Evolutionary conservation across 2,888 invertebrate genomes (phyloP).

Genomic region (Carpatolechia fugitivella): DNA sequence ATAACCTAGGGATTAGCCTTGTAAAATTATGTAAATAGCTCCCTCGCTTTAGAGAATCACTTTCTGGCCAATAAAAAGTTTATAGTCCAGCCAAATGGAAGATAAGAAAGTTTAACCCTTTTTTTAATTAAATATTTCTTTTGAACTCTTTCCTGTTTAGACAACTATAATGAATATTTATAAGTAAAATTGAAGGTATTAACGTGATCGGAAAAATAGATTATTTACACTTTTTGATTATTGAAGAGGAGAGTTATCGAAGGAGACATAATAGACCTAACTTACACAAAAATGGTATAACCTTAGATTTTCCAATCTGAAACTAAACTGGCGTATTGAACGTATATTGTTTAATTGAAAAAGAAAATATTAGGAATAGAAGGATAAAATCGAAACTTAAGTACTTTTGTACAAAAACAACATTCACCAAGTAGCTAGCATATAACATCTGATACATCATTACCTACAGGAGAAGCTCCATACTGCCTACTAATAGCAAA

Average conservation of each 20-base stretch:
- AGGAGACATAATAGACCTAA: too few relatives aligned
- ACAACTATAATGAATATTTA: constrained; percentile 1
- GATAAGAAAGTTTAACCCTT: constrained; percentile 16
- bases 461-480: too few relatives aligned
- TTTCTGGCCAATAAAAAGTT: constrained; percentile 25
- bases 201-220: background rate
- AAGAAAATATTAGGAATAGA: too few relatives aligned
- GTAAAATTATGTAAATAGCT: constrained; percentile 45
- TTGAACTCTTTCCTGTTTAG: background rate
- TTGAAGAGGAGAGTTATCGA: background rate
- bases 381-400: too few relatives aligned
- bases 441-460: too few relatives aligned
- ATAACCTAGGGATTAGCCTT: constrained; percentile 39
- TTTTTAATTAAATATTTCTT: constrained; percentile 22
- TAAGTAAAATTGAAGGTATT: background rate
- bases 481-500: too few relatives aligned
- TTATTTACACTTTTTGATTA: background rate
- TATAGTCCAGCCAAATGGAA: constrained; percentile 25
- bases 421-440: too few relatives aligned
- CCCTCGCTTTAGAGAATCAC: constrained; percentile 22
- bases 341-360: too few relatives aligned
- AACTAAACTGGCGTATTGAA: too few relatives aligned
- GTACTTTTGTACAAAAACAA: too few relatives aligned
- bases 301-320: too few relatives aligned
- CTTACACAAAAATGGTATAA: too few relatives aligned